These are phyloP conservation scores for Rhingia rostrata DNA, from an alignment of 2,888 invertebrate genomes.

Conservation along the genomic window DNA sequence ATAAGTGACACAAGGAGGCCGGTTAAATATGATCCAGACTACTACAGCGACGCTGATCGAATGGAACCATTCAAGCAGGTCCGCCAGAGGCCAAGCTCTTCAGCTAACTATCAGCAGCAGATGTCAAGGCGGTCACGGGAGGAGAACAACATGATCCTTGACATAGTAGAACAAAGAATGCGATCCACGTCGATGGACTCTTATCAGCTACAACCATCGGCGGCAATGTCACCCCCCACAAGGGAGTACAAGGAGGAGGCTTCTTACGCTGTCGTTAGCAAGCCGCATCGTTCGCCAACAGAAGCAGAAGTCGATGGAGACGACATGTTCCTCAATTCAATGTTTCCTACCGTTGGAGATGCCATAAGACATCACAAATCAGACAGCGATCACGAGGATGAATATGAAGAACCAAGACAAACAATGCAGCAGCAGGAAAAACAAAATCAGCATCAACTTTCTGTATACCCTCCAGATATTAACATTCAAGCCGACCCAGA, in stretches of 20 bases:
- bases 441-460: neutral
- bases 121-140: conserved; percentile 15
- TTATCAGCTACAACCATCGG: conserved; percentile 55
- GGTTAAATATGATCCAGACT: conserved; percentile 83
- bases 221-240: conserved; percentile 55
- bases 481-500: conserved; percentile 66
- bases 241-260: conserved; percentile 75
- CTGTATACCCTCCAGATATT: conserved; percentile 43
- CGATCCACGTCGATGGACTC: conserved; percentile 62
- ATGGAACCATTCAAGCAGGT: conserved; percentile 43
- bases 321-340: conserved; percentile 74
- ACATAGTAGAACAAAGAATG: conserved; percentile 49
- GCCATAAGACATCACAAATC: conserved; percentile 72
- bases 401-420: conserved; percentile 6
- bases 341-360: conserved; percentile 77
- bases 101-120: conserved; percentile 40
- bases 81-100: conserved; percentile 16
- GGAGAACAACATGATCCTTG: conserved; percentile 49
- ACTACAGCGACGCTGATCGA: conserved; percentile 48
- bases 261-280: conserved; percentile 71
- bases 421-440: neutral
- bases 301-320: conserved; percentile 36
- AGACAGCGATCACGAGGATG: conserved; percentile 68
- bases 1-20: conserved; percentile 79
- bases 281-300: conserved; percentile 40